Conservation (phyloP, 2,888 invertebrate genomes). For the Anthophora plumipes region DNA sequence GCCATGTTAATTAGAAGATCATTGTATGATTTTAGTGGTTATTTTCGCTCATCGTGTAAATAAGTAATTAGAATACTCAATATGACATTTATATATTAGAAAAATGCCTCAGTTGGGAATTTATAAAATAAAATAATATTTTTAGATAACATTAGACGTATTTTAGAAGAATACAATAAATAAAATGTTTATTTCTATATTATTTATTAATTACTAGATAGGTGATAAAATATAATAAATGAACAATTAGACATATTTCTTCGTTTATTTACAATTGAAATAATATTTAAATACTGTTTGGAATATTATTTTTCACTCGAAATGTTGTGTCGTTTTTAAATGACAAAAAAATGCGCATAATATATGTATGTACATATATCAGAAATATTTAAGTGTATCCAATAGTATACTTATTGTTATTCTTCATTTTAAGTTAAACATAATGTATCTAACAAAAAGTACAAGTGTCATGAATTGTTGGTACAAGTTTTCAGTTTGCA, state of each 20-base stretch:
- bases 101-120: conserved; percentile 47
- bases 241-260: conserved; percentile 12
- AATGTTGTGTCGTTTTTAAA: conserved; percentile 27
- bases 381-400: conserved; percentile 48
- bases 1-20: conserved; percentile 70
- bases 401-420: conserved; percentile 55
- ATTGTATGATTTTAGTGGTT: conserved; percentile 23
- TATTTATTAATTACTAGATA: conserved; percentile 47
- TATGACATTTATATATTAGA: conserved; percentile 62
- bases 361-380: conserved; percentile 14
- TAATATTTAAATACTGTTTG: conserved; percentile 8
- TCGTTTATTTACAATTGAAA: conserved; percentile 20
- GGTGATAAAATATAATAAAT: conserved; percentile 15
- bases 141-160: conserved; percentile 38
- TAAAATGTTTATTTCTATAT: conserved; percentile 37
- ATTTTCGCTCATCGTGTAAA: conserved; percentile 60
- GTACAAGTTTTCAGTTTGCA: conserved; percentile 35
- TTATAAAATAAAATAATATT: conserved; percentile 49
- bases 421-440: conserved; percentile 36
- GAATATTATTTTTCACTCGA: conserved; percentile 16
- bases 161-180: conserved; percentile 24
- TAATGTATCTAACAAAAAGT: conserved; percentile 38
- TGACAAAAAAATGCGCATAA: background rate
- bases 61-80: conserved; percentile 73
- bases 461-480: conserved; percentile 36